These are phyloP conservation scores for Chunga burmeisteri DNA, from an alignment of 2,113 vertebrate species.

Conservation along the genomic window DNA sequence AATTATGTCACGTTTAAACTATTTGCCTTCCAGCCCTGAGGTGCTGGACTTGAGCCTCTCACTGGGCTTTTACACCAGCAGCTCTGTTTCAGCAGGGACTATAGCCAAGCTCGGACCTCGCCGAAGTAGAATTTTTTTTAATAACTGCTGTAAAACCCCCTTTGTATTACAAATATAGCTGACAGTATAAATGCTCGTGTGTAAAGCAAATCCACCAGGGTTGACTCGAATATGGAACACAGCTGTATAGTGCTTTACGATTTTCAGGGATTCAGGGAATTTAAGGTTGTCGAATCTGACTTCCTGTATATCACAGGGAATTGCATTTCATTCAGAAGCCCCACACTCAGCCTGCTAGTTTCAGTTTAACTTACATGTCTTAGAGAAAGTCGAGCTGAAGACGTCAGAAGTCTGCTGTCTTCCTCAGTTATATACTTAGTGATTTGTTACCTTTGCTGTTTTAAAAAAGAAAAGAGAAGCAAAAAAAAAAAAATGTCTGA, in stretches of 20 bases:
- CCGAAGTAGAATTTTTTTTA: slow-evolving; percentile 1
- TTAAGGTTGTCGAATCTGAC: slow-evolving; percentile 18
- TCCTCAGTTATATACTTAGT: neutral
- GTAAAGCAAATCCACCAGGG: neutral
- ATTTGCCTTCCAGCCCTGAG: slow-evolving; percentile 59
- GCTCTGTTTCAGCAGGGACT: slow-evolving; percentile 61
- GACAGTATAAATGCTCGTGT: neutral
- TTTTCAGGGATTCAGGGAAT: slow-evolving; percentile 56
- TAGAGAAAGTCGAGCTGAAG: neutral
- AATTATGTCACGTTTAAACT: slow-evolving; percentile 43
- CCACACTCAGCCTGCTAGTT: neutral
- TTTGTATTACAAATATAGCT: neutral
- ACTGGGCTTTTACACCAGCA: slow-evolving; percentile 53
- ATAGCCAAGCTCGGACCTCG: slow-evolving; percentile 42
- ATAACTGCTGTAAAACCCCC: slow-evolving; percentile 56
- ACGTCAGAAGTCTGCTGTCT: neutral
- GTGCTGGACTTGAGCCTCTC: slow-evolving; percentile 47
- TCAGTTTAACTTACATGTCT: neutral
- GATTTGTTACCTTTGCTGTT: neutral
- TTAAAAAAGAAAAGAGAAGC: neutral
- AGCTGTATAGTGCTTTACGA: slow-evolving; percentile 14
- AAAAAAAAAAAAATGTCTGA: accelerated
- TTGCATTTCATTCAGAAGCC: slow-evolving; percentile 13
- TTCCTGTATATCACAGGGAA: slow-evolving; percentile 35
- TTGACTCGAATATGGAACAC: neutral